These are phyloP conservation scores for Polydrusus cervinus DNA, from an alignment of 2,888 invertebrate species.

Conservation along the genomic window DNA sequence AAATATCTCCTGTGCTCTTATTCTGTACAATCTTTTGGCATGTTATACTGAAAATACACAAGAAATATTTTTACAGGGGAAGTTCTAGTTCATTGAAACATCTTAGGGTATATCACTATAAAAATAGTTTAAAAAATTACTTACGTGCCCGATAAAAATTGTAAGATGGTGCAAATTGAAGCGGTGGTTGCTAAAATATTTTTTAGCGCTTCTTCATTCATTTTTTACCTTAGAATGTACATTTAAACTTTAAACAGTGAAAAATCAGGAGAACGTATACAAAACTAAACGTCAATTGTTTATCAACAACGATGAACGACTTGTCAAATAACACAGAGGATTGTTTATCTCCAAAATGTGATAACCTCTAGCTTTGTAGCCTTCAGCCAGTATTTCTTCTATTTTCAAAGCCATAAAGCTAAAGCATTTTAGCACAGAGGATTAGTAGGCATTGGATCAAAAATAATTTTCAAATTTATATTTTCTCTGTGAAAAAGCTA, in stretches of 20 bases:
- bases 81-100: neutral
- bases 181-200: conserved; percentile 76
- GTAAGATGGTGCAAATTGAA: conserved; percentile 84
- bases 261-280: neutral
- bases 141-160: conserved; percentile 91
- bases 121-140: conserved; percentile 65
- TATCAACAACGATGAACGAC: conserved; percentile 15
- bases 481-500: no score
- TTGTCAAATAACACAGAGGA: neutral
- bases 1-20: conserved; percentile 84
- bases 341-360: no score
- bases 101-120: neutral
- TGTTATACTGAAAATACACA: conserved; percentile 78
- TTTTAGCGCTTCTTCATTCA: conserved; percentile 70
- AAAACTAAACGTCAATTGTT: conserved; percentile 13
- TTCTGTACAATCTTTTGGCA: conserved; percentile 84
- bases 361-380: no score
- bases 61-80: neutral
- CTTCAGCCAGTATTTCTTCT: no score
- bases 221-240: conserved; percentile 56
- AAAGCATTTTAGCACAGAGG: no score
- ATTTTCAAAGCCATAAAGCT: no score
- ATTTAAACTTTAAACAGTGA: neutral
- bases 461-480: no score
- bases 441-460: no score